phyloP scores from a whole-genome alignment of 2,113 vertebrate genomes.

The Lagenorhynchus albirostris region DNA sequence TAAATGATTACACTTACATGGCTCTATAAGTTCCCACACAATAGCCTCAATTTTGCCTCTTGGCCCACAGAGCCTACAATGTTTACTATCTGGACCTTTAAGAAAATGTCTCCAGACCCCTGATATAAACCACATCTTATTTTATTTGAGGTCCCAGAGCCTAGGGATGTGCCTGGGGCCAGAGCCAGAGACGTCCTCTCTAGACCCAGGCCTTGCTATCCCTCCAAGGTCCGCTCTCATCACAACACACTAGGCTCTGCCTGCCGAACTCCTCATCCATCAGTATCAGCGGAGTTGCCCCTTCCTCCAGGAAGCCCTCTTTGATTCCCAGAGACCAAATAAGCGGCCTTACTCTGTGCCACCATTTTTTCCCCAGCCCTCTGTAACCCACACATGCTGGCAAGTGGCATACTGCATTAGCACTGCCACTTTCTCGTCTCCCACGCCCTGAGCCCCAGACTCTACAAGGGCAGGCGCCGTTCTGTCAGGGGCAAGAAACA shows the following conservation, averaged over 20 bases:
- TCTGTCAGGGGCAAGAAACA: not conserved
- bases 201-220: not conserved
- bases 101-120: not conserved
- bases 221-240: not conserved
- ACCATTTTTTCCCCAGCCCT: not conserved
- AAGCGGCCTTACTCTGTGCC: not conserved
- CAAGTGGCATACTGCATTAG: not conserved
- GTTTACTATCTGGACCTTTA: not conserved
- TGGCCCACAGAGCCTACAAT: not conserved
- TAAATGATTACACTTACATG: not conserved
- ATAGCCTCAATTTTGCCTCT: not conserved
- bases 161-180: not conserved
- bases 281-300: not conserved
- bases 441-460: not conserved
- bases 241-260: not conserved
- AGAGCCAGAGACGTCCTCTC: not conserved
- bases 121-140: not conserved
- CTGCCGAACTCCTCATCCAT: not conserved
- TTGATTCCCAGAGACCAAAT: not conserved
- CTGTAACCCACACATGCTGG: not conserved
- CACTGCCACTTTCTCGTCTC: not conserved
- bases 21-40: not conserved
- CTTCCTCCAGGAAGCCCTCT: constrained; percentile 19
- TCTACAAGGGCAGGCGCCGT: not conserved
- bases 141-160: not conserved